phyloP scores from a whole-genome alignment of 2,888 invertebrate genomes.

The Netelia melanura region DNA sequence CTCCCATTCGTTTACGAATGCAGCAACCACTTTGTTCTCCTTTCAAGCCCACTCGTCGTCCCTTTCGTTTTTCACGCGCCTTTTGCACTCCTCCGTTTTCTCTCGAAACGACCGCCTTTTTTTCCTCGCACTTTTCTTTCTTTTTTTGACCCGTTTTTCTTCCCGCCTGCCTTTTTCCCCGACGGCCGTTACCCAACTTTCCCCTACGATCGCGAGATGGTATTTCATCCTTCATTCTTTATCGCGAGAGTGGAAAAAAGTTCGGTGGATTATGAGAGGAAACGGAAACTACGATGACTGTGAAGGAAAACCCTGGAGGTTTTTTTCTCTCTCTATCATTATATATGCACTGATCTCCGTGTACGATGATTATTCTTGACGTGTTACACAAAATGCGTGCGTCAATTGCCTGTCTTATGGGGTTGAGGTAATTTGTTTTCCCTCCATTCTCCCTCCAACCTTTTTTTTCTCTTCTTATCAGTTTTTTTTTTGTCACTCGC shows the following conservation, averaged over 20 bases:
- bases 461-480: background rate
- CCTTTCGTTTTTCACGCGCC: conserved; percentile 5
- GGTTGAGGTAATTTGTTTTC: background rate
- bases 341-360: background rate
- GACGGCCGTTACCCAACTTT: conserved; percentile 19
- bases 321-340: background rate
- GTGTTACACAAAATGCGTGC: background rate
- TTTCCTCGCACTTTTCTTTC: conserved; percentile 34
- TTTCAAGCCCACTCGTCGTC: background rate
- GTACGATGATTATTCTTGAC: background rate
- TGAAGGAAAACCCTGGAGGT: background rate
- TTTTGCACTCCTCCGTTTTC: conserved; percentile 48
- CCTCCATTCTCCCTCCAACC: background rate
- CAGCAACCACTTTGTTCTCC: conserved; percentile 32
- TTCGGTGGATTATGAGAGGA: background rate
- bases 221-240: conserved; percentile 50
- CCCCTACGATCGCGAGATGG: conserved; percentile 18
- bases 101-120: conserved; percentile 27
- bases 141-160: conserved; percentile 35
- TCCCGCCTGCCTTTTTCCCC: conserved; percentile 8
- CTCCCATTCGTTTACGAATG: conserved; percentile 10
- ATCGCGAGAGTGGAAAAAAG: background rate
- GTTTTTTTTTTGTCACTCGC: background rate
- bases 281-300: background rate
- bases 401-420: background rate